Evolutionary conservation across 2,888 invertebrate species (phyloP), one percentile per base, ranked within the genome.

Genomic region (Sinhomidia bicolor): DNA sequence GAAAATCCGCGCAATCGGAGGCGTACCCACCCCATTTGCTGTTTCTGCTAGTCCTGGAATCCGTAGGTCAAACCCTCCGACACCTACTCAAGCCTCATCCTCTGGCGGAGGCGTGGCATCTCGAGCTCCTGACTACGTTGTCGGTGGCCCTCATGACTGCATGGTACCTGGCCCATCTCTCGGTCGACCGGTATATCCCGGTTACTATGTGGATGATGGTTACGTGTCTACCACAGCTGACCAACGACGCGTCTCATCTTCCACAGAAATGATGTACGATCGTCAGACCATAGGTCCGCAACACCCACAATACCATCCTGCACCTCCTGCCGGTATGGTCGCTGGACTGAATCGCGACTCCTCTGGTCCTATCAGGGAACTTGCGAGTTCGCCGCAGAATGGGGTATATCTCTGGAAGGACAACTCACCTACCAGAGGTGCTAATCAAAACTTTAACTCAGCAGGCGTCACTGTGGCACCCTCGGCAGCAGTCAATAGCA

Each of bases 1-100:
- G 94, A 95, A 98, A 93, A 97, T 98, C 93, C 97, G 97, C 94
- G 97, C 97, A 89, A 95, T 98, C 88, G 92, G 92, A 23, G 98
- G 98, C 80, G 97, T 98, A 92, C 97, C 98, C 88, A 98, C 98
- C 90, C 97, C 98, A 54, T 95, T 98, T 85, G 97, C 97, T 9
- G 95, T 97, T 95, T 96, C 96, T 94, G 92, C 90, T 82, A 92
- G 92, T 89, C 92, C 92, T 26, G 90, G 91, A 47, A 90, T 90
- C 26, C 91, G 90, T 54, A 89, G 97, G 96, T 97, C 97, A 93
- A 97, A 97, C 95, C 98, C 97, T 93, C 97, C 97, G 93, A 97
- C 97, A 93, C 98, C 98, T 93, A 97, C 97, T 93, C 97, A 97
- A 95, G 96, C 97, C 14, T 65, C 92, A 95, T 26, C 74, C 23